Conservation (phyloP, 1,140 invertebrate species). For the Zaprionus tsacasi region DNA sequence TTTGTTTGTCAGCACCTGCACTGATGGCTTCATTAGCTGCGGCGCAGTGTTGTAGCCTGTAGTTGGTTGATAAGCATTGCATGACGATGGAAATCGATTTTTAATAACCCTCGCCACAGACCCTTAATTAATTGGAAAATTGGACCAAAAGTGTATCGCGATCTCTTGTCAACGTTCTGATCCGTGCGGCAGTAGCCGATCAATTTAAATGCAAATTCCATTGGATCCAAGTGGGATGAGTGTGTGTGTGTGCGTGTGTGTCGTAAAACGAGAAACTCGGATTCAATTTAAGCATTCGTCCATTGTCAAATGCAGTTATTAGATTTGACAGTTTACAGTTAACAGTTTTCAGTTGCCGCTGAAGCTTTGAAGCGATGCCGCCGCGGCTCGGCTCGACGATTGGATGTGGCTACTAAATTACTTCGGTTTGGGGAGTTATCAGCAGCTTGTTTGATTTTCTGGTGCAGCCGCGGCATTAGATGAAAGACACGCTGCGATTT, state of each 20-base stretch:
- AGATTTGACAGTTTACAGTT: constrained; percentile 79
- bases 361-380: constrained; percentile 58
- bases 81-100: constrained; percentile 65
- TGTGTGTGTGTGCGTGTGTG: constrained; percentile 68
- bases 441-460: constrained; percentile 71
- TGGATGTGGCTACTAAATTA: constrained; percentile 63
- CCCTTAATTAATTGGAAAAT: constrained; percentile 68
- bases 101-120: constrained; percentile 67
- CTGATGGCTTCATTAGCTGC: constrained; percentile 68
- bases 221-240: constrained; percentile 41
- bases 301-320: constrained; percentile 78
- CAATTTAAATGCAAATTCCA: constrained; percentile 73
- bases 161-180: constrained; percentile 54
- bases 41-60: constrained; percentile 21
- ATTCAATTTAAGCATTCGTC: constrained; percentile 71
- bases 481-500: constrained; percentile 67
- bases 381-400: background rate
- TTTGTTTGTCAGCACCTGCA: constrained; percentile 67
- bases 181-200: constrained; percentile 50
- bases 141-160: constrained; percentile 36
- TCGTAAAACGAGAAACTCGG: constrained; percentile 58
- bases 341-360: constrained; percentile 43
- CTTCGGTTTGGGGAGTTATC: constrained; percentile 62
- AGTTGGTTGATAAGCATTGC: constrained; percentile 46
- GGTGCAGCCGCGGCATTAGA: constrained; percentile 66